Conservation (phyloP, 2,113 vertebrate species). For the Podarcis cretensis region DNA sequence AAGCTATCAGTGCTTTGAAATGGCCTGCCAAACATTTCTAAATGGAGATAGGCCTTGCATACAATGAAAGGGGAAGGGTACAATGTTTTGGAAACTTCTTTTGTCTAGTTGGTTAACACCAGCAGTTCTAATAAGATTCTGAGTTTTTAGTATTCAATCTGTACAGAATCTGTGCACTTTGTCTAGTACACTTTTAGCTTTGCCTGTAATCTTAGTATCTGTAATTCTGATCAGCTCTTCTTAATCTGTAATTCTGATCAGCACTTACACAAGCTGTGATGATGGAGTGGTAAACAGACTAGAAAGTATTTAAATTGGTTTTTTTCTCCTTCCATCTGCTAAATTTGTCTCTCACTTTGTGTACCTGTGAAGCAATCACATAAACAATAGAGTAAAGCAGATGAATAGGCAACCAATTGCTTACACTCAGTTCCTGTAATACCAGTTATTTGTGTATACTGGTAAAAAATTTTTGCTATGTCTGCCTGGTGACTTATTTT, state of each 20-base stretch:
- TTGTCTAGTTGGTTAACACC: not conserved
- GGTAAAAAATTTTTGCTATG: not conserved
- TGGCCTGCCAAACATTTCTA: not conserved
- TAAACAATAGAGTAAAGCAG: not conserved
- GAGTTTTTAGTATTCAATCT: not conserved
- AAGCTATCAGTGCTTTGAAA: not conserved
- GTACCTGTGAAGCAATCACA: not conserved
- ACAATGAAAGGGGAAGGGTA: not conserved
- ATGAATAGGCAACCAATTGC: not conserved
- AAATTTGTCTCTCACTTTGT: not conserved
- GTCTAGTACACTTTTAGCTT: not conserved
- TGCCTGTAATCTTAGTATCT: not conserved
- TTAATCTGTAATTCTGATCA: not conserved
- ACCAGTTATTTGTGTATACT: too few relatives aligned
- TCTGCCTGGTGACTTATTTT: not conserved
- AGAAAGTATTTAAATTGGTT: not conserved
- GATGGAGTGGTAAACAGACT: too few relatives aligned
- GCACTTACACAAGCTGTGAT: not conserved
- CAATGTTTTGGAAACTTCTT: not conserved
- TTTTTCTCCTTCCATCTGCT: not conserved
- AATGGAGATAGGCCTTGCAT: not conserved
- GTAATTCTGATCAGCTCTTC: not conserved
- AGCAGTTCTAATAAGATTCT: not conserved
- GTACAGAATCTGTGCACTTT: not conserved
- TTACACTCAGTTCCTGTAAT: not conserved